These are phyloP conservation scores for Pampus argenteus DNA, from an alignment of 2,797 vertebrate genomes.

Conservation along the genomic window DNA sequence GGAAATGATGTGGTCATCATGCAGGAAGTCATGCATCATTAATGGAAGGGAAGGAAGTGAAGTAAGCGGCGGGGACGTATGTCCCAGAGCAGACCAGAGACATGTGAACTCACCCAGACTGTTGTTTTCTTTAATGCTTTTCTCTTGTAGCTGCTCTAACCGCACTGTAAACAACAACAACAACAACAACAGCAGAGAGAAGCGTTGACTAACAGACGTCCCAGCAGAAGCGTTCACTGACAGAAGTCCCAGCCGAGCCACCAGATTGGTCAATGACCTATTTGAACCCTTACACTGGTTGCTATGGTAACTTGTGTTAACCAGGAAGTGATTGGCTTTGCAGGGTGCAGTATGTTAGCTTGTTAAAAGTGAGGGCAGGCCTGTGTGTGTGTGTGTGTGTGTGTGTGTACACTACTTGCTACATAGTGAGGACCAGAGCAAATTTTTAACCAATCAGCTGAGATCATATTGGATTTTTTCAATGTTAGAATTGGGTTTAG, in stretches of 20 bases:
- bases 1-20: slow-evolving; percentile 41
- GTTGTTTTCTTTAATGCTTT: slow-evolving; percentile 98
- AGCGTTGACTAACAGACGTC: slow-evolving; percentile 44
- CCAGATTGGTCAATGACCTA: slow-evolving; percentile 7
- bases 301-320: slow-evolving; percentile 10
- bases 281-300: not conserved
- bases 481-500: too few species aligned
- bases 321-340: slow-evolving; percentile 5
- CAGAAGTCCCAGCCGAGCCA: slow-evolving; percentile 11
- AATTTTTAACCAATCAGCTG: too few species aligned
- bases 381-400: slow-evolving; percentile 11
- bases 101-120: slow-evolving; percentile 92
- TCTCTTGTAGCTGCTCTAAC: slow-evolving; percentile 99
- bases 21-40: slow-evolving; percentile 71
- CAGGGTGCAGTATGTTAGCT: slow-evolving; percentile 10
- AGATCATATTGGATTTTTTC: too few species aligned
- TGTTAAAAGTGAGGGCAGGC: slow-evolving; percentile 14
- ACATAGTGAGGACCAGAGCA: too few species aligned
- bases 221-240: slow-evolving; percentile 34
- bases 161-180: slow-evolving; percentile 95
- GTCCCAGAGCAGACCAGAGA: slow-evolving; percentile 39
- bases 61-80: slow-evolving; percentile 12
- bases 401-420: too few species aligned
- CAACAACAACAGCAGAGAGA: slow-evolving; percentile 79
- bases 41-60: slow-evolving; percentile 52